Base-by-base conservation (phyloP, 1,140 invertebrate genomes). In the Papilio machaon region DNA sequence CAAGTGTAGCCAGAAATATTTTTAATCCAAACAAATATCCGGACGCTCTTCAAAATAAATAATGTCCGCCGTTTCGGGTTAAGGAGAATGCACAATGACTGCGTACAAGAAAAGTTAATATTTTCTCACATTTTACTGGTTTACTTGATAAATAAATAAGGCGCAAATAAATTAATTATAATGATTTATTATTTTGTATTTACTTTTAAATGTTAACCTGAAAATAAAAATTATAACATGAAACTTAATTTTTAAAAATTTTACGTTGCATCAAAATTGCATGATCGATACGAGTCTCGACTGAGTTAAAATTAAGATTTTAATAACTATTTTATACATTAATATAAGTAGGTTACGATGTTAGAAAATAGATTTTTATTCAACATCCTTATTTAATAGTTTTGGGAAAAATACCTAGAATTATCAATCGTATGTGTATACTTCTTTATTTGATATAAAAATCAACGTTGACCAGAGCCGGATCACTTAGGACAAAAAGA, bases 401-500 rank as follows among this genome's bases (percentile, higher is more conserved):
- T 64, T 64, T 64, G 19, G 23, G 4, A 6, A 70, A 5, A 17
- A 70, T 38, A 15, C 64, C 0, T 38, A 15, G 13, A 6, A 15
- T 0, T 64, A 23, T 23, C 23, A 17, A 11, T 23, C 60, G 60
- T 2, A 70, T 92, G 91, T 91, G 78, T 70, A 91, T 10, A 81
- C 73, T 13, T 77, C 89, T 86, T 82, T 85, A 92, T 75, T 43
- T 82, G 87, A 91, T 92, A 90, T 93, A 93, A 94, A 94, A 94
- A 93, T 87, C 89, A 92, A 94, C 90, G 92, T 92, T 94, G 92
- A 94, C 91, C 92, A 94, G 91, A 93, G 85, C 90, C 91, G 86
- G 89, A 93, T 92, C 92, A 94, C 92, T 94, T 93, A 92, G 90
- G 92, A 94, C 92, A 92, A 93, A 94, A 94, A 92, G 91, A 92